Evolutionary conservation across 2,113 vertebrate species (phyloP), one percentile per base, ranked within the genome.

Genomic region (Tupaia chinensis): DNA sequence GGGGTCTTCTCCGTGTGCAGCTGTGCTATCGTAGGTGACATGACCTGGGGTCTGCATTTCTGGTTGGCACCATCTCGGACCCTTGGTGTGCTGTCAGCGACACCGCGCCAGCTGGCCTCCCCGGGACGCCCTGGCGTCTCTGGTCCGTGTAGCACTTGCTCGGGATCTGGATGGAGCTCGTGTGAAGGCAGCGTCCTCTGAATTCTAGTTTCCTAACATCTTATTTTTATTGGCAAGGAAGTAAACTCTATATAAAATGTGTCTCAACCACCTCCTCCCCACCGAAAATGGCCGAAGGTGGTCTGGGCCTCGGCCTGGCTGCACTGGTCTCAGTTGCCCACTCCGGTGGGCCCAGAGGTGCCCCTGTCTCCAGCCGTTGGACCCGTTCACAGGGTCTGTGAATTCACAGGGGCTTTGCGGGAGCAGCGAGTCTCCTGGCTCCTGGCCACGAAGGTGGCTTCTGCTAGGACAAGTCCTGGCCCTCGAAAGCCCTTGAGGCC

Each of bases 111-210:
- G 20, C 61, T 13, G 5, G 61, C 61, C 14, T 63, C 15, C 15
- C 61, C 20, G 93, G 56, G 83, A 73, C 5, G 61, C 86, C 79
- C 73, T 10, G 68, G 94, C 34, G 0, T 65, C 89, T 96, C 76
- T 93, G 89, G 72, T 91, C 74, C 63, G 82, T 96, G 29, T 12
- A 80, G 56, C 54, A 83, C 86, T 89, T 84, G 80, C 94, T 94
- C 1, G 7, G 76, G 95, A 97, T 92, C 94, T 91, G 96, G 95
- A 96, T 78, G 79, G 95, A 93, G 94, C 95, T 93, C 20, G 5
- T 44, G 61, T 12, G 72, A 95, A 95, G 84, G 93, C 93, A 94
- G 93, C 81, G 87, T 91, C 61, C 70, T 96, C 70, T 93, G 95
- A 96, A 93, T 89, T 83, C 95, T 73, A 66, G 76, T 94, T 87